Percentiles rank a stretch among this genome's conserved stretches.
These are phyloP conservation scores for Coleophora deauratella DNA, from an alignment of 2,888 invertebrate species.

Conservation along the genomic window DNA sequence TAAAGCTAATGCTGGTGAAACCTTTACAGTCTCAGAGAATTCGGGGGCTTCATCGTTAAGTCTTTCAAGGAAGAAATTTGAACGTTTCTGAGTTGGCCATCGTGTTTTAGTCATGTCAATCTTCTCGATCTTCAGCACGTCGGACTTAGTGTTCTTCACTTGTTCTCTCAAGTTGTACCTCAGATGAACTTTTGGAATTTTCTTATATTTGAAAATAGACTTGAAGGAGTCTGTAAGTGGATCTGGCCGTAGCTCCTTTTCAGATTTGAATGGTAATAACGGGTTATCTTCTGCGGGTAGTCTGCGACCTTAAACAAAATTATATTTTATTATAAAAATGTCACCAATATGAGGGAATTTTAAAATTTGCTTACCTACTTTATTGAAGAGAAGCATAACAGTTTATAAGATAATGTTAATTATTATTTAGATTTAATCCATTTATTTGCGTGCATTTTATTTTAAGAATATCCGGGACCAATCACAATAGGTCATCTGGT, in stretches of 20 bases:
- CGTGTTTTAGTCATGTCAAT: conserved; percentile 40
- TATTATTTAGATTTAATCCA: too few relatives aligned
- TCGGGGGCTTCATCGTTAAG: too few relatives aligned
- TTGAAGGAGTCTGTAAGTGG: conserved; percentile 44
- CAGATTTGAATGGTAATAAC: neutral
- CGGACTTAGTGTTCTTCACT: conserved; percentile 43
- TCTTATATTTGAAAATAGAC: conserved; percentile 40
- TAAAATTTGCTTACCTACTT: too few relatives aligned
- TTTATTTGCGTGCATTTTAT: too few relatives aligned
- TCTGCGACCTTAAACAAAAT: neutral
- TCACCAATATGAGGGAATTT: too few relatives aligned
- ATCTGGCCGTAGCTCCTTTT: conserved; percentile 26
- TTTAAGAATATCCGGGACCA: too few relatives aligned
- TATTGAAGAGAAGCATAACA: too few relatives aligned
- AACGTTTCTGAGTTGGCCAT: conserved; percentile 35
- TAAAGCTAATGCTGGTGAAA: conserved; percentile 13
- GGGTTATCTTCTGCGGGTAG: neutral
- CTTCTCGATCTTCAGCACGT: conserved; percentile 29
- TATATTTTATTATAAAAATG: too few relatives aligned
- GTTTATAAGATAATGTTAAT: too few relatives aligned
- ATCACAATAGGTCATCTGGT: too few relatives aligned
- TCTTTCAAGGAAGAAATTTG: conserved; percentile 1
- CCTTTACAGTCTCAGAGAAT: conserved; percentile 1
- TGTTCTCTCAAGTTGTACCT: conserved; percentile 50
- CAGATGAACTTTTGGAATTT: conserved; percentile 44